Conservation (phyloP, 2,797 vertebrate species). For the Chaetodon trifasciatus region DNA sequence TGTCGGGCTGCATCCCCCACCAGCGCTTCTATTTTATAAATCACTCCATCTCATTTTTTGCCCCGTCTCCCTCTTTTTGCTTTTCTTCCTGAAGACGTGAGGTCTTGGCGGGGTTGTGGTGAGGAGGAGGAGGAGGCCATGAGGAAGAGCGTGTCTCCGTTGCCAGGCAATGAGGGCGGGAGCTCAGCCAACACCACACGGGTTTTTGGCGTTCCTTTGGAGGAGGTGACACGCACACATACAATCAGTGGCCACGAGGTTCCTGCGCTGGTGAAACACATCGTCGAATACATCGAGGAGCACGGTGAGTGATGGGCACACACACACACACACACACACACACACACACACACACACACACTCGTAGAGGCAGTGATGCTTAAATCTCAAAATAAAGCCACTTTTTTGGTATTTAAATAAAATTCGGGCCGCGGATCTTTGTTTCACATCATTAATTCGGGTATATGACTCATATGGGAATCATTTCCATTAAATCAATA, state of each 20-base stretch:
- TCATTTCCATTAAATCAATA: not conserved
- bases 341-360: not conserved
- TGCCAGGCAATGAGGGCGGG: slow-evolving; percentile 91
- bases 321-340: not conserved
- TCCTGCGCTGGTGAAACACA: slow-evolving; percentile 95
- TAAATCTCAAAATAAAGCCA: not conserved
- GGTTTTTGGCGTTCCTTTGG: slow-evolving; percentile 97
- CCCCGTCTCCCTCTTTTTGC: not conserved
- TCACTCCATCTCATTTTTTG: slow-evolving; percentile 12
- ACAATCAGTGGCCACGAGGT: slow-evolving; percentile 90
- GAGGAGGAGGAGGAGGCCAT: slow-evolving; percentile 97
- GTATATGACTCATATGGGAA: not conserved
- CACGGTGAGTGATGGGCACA: slow-evolving; percentile 88
- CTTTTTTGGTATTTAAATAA: not conserved
- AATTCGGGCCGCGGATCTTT: not conserved
- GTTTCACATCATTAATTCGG: not conserved
- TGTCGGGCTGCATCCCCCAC: not conserved
- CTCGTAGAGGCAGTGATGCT: not conserved
- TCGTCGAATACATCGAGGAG: slow-evolving; percentile 98
- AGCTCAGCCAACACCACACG: slow-evolving; percentile 89
- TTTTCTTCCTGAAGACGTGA: slow-evolving; percentile 84
- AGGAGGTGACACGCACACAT: slow-evolving; percentile 94
- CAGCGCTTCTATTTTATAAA: not conserved
- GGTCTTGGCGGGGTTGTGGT: slow-evolving; percentile 94
- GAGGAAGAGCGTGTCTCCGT: slow-evolving; percentile 99